Evolutionary conservation across 2,797 vertebrate species (phyloP).

Genomic region (Pseudopleuronectes americanus): DNA sequence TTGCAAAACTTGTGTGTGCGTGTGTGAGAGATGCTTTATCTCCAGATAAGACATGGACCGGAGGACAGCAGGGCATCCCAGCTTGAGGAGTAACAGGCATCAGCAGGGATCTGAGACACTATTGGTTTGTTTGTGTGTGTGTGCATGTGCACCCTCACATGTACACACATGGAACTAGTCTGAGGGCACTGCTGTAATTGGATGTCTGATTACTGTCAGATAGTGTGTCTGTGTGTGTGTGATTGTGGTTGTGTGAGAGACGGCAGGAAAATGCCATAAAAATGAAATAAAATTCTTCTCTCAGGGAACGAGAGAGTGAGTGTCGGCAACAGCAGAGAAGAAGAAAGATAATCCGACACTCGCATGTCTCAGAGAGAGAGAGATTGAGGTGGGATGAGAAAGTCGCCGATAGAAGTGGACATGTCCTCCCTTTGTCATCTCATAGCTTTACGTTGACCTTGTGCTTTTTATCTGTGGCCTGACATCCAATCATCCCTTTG

Average conservation of each 20-base stretch:
- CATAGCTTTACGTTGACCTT: conserved; percentile 74
- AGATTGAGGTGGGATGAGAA: not conserved
- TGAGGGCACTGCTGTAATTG: conserved; percentile 73
- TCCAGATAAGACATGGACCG: conserved; percentile 53
- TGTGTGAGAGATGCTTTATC: conserved; percentile 36
- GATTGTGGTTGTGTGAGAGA: not conserved
- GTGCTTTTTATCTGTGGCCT: conserved; percentile 66
- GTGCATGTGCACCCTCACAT: conserved; percentile 10
- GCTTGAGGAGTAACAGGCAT: conserved; percentile 51
- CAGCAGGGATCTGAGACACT: conserved; percentile 51
- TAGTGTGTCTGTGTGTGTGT: conserved; percentile 36
- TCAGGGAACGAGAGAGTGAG: conserved; percentile 23
- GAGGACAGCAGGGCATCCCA: conserved; percentile 46
- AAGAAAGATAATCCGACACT: conserved; percentile 33
- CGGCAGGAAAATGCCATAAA: conserved; percentile 5
- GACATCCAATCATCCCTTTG: conserved; percentile 71
- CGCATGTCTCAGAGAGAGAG: conserved; percentile 15
- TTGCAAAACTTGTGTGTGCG: not conserved
- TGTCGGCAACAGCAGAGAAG: conserved; percentile 30
- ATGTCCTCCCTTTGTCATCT: conserved; percentile 69
- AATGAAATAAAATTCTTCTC: conserved; percentile 48
- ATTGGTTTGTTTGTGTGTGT: conserved; percentile 21
- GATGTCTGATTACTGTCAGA: conserved; percentile 79
- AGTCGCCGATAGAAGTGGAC: conserved; percentile 51
- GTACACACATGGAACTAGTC: conserved; percentile 24